Percentiles rank a stretch among this genome's conserved stretches.
phyloP scores from a whole-genome alignment of 2,113 vertebrate species.

The Mirza zaza region DNA sequence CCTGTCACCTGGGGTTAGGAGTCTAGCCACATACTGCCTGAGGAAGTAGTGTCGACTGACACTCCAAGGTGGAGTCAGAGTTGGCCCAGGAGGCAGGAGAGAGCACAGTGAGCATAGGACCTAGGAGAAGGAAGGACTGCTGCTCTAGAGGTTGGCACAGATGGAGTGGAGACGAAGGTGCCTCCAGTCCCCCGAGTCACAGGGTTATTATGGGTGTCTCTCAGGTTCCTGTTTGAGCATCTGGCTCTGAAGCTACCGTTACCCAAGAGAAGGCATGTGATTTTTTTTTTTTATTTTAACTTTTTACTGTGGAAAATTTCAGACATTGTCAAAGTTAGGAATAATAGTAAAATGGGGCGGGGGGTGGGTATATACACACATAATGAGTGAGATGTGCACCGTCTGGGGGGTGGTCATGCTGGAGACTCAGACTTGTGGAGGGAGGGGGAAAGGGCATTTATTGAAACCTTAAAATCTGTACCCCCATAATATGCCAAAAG shows the following conservation, averaged over 20 bases:
- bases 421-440: no score
- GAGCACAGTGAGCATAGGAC: neutral
- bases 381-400: no score
- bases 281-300: neutral
- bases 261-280: neutral
- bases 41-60: neutral
- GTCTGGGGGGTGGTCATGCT: no score
- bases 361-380: no score
- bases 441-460: no score
- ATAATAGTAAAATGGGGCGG: neutral
- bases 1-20: neutral
- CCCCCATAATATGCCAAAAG: no score
- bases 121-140: neutral
- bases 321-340: neutral
- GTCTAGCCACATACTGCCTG: neutral
- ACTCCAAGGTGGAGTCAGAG: neutral
- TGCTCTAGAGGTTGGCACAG: neutral
- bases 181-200: neutral
- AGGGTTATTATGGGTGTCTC: neutral
- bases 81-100: neutral
- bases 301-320: neutral
- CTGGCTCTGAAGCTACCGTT: neutral
- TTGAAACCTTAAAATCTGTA: no score
- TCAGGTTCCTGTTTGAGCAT: neutral
- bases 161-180: neutral